Percentiles rank a stretch among this genome's conserved stretches.
Conservation (phyloP, 2,113 vertebrate species). For the Cavia aperea region DNA sequence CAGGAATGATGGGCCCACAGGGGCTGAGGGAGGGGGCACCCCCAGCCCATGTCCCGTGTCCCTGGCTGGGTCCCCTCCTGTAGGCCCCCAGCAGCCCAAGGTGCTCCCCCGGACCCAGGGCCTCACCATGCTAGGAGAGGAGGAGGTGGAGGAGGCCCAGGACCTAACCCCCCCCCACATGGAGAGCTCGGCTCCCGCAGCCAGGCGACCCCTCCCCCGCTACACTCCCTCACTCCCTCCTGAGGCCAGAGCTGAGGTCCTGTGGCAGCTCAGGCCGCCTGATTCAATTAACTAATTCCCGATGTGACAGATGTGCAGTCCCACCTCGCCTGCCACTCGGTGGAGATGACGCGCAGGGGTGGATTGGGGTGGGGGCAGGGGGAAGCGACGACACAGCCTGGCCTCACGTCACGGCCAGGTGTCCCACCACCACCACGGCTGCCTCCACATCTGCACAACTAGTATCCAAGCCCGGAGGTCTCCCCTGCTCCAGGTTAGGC, state of each 20-base stretch:
- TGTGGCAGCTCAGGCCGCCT: slow-evolving; percentile 13
- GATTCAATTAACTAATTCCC: slow-evolving; percentile 72
- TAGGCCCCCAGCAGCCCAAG: background rate
- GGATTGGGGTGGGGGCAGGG: background rate
- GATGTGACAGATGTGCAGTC: slow-evolving; percentile 62
- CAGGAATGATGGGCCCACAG: background rate
- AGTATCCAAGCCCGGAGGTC: background rate
- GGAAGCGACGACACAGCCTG: slow-evolving; percentile 36
- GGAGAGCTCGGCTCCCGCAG: background rate
- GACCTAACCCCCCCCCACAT: background rate
- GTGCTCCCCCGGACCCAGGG: background rate
- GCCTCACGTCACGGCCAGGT: slow-evolving; percentile 8
- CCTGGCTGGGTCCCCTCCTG: background rate
- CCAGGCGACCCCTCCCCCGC: background rate
- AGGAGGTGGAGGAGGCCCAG: background rate
- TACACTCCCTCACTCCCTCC: background rate
- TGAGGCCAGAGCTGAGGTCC: slow-evolving; percentile 33
- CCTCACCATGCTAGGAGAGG: background rate
- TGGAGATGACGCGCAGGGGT: background rate
- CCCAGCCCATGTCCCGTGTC: too few species aligned
- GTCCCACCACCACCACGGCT: background rate
- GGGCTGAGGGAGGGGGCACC: background rate
- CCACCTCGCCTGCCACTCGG: background rate
- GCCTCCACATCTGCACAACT: background rate
- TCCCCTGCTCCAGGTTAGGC: background rate